Base-by-base conservation (phyloP, 2,797 vertebrate species). In the Brachyalestes nurse region DNA sequence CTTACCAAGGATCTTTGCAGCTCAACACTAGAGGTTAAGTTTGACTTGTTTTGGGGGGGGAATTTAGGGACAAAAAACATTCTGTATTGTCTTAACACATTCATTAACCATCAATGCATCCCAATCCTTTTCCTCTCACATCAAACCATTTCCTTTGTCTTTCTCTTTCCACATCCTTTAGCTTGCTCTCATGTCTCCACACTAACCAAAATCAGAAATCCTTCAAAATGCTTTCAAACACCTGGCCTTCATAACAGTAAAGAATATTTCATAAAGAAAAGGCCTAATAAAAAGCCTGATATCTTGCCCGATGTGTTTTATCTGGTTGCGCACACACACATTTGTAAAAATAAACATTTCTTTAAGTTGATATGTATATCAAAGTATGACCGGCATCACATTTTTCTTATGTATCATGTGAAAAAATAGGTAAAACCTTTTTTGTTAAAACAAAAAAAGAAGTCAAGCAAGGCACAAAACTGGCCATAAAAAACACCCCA, bases 141-240 rank as follows among this genome's bases (percentile, higher is more conserved):
- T 78, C 23, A 47, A 21, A 23, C 12, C 0, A 42, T 53, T 53
- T 60, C 23, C 28, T 49, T 5, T 9, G 5, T 2, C 25, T 70
- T 0, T 70, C 40, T 78, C 75, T 62, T 88, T 64, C 84, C 79
- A 67, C 83, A 85, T 91, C 85, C 85, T 89, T 75, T 82, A 79
- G 74, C 77, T 60, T 76, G 75, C 73, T 82, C 85, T 75, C 47
- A 40, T 16, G 5, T 60, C 21, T 42, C n/a, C 16, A 58, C 42
- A 49, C 16, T 42, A 38, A 16, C 25, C 55, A 71, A 77, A 49
- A 77, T 86, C 80, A 84, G 58, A 77, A 49, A 71, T 40, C 65
- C 42, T 38, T n/a, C 6, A 49, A 38, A 57, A 62, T 38, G 62
- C 14, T 53, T 62, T 57, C 47, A 34, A 17, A 49, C 12, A 19